Conservation (phyloP, 2,888 invertebrate species). For the Eutolmus rufibarbis region DNA sequence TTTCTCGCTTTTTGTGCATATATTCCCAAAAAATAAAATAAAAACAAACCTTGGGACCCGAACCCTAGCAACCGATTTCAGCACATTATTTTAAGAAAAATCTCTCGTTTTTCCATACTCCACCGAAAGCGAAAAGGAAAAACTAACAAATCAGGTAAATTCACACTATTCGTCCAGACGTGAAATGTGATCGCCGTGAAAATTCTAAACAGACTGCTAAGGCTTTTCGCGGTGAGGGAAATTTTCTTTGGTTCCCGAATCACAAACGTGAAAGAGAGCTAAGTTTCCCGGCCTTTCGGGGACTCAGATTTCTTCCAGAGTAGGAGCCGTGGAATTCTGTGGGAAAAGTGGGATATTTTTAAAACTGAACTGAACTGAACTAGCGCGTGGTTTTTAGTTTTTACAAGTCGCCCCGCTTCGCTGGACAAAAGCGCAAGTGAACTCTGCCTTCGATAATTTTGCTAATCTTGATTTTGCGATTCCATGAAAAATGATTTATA, state of each 20-base stretch:
- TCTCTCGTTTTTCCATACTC: neutral
- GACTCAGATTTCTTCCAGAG: neutral
- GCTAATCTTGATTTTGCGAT: neutral
- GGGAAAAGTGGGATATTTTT: conserved; percentile 12
- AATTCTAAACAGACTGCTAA: conserved; percentile 33
- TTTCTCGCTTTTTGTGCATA: neutral
- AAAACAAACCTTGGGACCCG: neutral
- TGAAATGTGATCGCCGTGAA: conserved; percentile 37
- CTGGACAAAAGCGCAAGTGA: neutral
- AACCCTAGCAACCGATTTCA: neutral
- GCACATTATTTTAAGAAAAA: neutral
- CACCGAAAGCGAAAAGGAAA: neutral
- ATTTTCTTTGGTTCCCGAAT: neutral
- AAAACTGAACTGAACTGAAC: neutral
- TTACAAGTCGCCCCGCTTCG: neutral
- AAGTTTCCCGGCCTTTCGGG: neutral
- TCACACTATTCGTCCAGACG: conserved; percentile 12
- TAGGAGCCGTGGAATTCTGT: neutral
- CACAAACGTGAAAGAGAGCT: neutral
- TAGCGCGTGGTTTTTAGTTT: neutral
- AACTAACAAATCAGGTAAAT: neutral
- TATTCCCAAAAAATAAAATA: neutral
- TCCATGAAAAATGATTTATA: neutral
- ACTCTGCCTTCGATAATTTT: neutral
- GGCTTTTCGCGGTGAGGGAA: conserved; percentile 11